Percentiles rank a stretch among this genome's conserved stretches.
Conservation (phyloP, 2,797 vertebrate genomes). For the Dallia pectoralis region DNA sequence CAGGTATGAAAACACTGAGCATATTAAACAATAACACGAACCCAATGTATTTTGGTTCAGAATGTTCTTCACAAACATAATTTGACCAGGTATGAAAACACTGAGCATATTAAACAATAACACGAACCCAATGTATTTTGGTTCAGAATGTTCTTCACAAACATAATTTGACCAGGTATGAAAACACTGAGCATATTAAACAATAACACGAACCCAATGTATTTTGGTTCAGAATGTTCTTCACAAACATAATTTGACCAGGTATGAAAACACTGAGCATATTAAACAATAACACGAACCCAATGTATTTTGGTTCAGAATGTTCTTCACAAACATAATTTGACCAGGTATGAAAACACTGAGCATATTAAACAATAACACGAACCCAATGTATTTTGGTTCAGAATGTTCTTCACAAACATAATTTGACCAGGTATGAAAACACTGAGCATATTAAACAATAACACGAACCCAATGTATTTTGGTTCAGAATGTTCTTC, state of each 20-base stretch:
- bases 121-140: slow-evolving; percentile 57
- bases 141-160: slow-evolving; percentile 44
- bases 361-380: slow-evolving; percentile 53
- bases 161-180: slow-evolving; percentile 37
- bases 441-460: slow-evolving; percentile 63
- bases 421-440: slow-evolving; percentile 42
- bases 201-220: too few relatives aligned
- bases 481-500: slow-evolving; percentile 46
- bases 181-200: slow-evolving; percentile 63
- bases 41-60: slow-evolving; percentile 48
- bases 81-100: slow-evolving; percentile 55
- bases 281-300: slow-evolving; percentile 59
- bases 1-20: slow-evolving; percentile 63
- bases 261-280: slow-evolving; percentile 63
- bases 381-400: slow-evolving; percentile 51
- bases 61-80: slow-evolving; percentile 39
- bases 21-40: slow-evolving; percentile 56
- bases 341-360: slow-evolving; percentile 61
- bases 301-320: slow-evolving; percentile 46
- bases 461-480: slow-evolving; percentile 61
- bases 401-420: slow-evolving; percentile 43
- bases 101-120: slow-evolving; percentile 57
- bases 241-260: slow-evolving; percentile 33
- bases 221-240: slow-evolving; percentile 45
- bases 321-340: slow-evolving; percentile 37